Base-by-base conservation (phyloP, 2,888 invertebrate species). In the Conomelus anceps region DNA sequence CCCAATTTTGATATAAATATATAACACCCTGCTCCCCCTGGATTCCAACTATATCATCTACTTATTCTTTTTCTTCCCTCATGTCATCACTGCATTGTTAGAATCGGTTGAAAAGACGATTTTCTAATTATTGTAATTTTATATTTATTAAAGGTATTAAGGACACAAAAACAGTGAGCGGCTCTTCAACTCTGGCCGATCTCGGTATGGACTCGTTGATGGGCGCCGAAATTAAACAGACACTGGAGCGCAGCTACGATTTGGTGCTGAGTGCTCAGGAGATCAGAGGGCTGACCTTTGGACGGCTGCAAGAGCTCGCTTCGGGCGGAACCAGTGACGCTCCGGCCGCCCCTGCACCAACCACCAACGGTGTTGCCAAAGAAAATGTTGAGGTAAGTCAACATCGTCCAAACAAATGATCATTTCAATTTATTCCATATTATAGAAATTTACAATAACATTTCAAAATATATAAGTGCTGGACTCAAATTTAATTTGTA, bases 171-270 rank as follows among this genome's bases (percentile, higher is more conserved):
- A 96, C 96, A 90, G 95, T 99, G 29, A 96, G 97, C 90, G 95
- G 95, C 85, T 95, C 95, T 26, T 95, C 97, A 4, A 97, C 96
- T 85, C 94, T 99, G 87, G 98, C 98, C 26, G 99, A 99, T 93
- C 95, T 99, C 84, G 99, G 99, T 90, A 98, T 99, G 96, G 99
- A 99, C 93, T 99, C 99, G 0, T 94, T 99, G 91, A 99, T 99
- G 99, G 99, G 99, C 86, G 98, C 99, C 0, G 99, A 99, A 95
- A 98, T 99, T 92, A 99, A 99, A 93, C 99, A 99, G 94, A 97
- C 98, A 0, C 94, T 99, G 89, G 99, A 99, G 93, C 95, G 98
- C 89, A 97, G 97, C 92, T 98, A 97, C 94, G 99, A 99, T 93
- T 94, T 99, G 90, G 96, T 97, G 23, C 94, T 99, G 90, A 96